Evolutionary conservation across 2,888 invertebrate genomes (phyloP).

Genomic region (Drosophila percnosoma): DNA sequence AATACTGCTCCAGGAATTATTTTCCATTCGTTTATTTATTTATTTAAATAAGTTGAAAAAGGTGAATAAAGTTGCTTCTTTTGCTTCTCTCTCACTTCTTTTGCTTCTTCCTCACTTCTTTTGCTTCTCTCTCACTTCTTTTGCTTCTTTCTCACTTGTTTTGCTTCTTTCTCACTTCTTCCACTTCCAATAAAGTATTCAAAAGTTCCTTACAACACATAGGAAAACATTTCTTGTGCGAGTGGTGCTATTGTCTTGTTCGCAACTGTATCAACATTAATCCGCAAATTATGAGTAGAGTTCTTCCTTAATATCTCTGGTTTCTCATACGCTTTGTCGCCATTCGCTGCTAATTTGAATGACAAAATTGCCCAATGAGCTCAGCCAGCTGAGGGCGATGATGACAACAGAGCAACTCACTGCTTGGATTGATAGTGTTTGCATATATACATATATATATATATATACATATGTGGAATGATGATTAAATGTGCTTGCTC

Average conservation of each 20-base stretch:
- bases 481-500: slow-evolving; percentile 34
- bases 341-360: slow-evolving; percentile 49
- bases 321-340: slow-evolving; percentile 4
- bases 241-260: slow-evolving; percentile 1
- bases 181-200: not conserved
- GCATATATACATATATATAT: not conserved
- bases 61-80: too few relatives aligned
- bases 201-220: not conserved
- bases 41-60: not conserved
- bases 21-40: not conserved
- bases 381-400: slow-evolving; percentile 45
- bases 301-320: slow-evolving; percentile 20
- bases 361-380: slow-evolving; percentile 52
- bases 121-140: too few relatives aligned
- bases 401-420: slow-evolving; percentile 40
- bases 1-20: not conserved
- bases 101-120: too few relatives aligned
- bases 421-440: slow-evolving; percentile 28
- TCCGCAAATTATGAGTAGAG: slow-evolving; percentile 38
- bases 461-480: not conserved
- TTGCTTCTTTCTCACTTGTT: too few relatives aligned
- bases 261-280: slow-evolving; percentile 1
- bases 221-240: not conserved
- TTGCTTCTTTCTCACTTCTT: not conserved
- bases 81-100: too few relatives aligned